Base-by-base conservation (phyloP, 2,113 vertebrate genomes). In the Paraplagusia blochii region DNA sequence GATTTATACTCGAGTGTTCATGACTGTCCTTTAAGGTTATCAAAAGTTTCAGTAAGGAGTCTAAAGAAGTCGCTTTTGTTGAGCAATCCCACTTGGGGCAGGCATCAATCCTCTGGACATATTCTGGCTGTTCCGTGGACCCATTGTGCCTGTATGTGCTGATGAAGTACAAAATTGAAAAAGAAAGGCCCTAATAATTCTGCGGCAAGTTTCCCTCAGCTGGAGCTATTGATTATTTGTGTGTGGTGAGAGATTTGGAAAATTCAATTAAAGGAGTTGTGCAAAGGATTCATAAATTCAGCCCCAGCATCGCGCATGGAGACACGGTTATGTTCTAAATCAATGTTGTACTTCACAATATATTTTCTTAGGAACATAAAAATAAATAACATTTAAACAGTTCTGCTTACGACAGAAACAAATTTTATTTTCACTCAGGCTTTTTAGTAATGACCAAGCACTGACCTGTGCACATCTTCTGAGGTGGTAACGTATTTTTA, bases 381-480 rank as follows among this genome's bases (percentile, higher is more conserved):
- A 99, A 97, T 99, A 99, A 98, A 99, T 98, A 99, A 99, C 95
- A 98, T 99, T 98, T 97, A 98, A 99, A 98, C 95, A 98, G 93
- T 97, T 99, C 97, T 99, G 96, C 95, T 99, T 97, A 97, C 94
- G 89, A 88, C 94, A 92, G 96, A 97, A 96, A 94, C 95, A 96
- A 94, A 96, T 98, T 95, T 95, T 90, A 94, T 95, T 94, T 94
- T 90, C 92, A 90, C 88, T 77, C 78, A 92, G 92, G 93, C 93
- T 90, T 93, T 94, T 89, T 91, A 92, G 93, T 91, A 91, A 93
- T 90, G 86, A 90, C 87, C 88, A 89, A 90, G 86, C 79, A 87
- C 92, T 90, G 92, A 92, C 92, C 91, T 81, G 85, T 83, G 85
- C 91, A 88, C 92, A 90, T 93, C 92, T 90, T 82, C 22, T 82